These are phyloP conservation scores for Octomys mimax DNA, from an alignment of 2,797 vertebrate species.

Conservation along the genomic window DNA sequence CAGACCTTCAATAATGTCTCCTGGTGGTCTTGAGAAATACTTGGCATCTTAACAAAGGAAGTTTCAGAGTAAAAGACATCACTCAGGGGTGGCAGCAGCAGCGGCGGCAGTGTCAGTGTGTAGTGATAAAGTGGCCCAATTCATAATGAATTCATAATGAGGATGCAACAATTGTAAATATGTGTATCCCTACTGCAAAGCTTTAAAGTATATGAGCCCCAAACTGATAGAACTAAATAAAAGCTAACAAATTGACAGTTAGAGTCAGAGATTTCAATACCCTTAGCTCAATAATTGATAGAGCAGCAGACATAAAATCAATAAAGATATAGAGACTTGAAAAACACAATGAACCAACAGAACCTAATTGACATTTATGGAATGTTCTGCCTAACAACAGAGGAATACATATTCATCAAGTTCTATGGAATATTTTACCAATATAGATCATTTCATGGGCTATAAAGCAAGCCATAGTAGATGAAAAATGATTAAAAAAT, in stretches of 20 bases:
- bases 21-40: neutral
- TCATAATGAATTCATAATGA: neutral
- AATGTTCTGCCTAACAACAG: neutral
- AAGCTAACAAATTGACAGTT: neutral
- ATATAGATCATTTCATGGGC: neutral
- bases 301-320: conserved; percentile 21
- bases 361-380: conserved; percentile 18
- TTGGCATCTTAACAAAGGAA: neutral
- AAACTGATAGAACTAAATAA: neutral
- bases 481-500: neutral
- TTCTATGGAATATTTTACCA: neutral
- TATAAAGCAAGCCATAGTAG: conserved; percentile 25
- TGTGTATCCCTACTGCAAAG: neutral
- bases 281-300: neutral
- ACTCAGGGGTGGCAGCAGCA: no score
- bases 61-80: neutral
- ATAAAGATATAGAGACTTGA: neutral
- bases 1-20: neutral
- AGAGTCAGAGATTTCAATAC: neutral
- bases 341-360: neutral
- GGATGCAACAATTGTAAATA: neutral
- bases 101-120: neutral
- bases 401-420: neutral
- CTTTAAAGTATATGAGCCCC: neutral
- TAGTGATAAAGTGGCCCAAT: neutral